phyloP scores from a whole-genome alignment of 2,797 vertebrate genomes.

The Propithecus perrieri region DNA sequence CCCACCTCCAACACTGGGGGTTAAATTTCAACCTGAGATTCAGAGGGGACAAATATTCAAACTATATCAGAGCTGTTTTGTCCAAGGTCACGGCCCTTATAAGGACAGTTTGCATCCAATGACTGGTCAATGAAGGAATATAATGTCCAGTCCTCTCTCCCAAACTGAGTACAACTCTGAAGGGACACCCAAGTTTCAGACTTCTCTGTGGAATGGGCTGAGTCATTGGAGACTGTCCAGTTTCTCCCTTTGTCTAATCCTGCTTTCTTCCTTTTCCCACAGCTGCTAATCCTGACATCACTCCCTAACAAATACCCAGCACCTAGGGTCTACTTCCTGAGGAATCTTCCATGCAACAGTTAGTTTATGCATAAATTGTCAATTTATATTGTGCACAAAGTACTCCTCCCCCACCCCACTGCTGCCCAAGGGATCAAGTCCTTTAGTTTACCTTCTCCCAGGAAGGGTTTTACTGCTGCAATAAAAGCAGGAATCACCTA shows the following conservation, averaged over 20 bases:
- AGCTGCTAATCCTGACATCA: not conserved
- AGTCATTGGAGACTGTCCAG: not conserved
- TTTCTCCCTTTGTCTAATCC: not conserved
- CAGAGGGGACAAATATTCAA: not conserved
- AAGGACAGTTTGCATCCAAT: not conserved
- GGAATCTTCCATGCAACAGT: not conserved
- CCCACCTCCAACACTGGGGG: not conserved
- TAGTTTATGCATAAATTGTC: not conserved
- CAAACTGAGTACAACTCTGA: not conserved
- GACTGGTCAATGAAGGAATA: not conserved
- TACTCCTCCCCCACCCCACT: not conserved
- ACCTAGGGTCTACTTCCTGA: not conserved
- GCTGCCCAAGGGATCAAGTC: not conserved
- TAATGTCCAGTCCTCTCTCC: not conserved
- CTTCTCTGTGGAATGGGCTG: not conserved
- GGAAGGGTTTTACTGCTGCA: not conserved
- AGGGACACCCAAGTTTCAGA: not conserved
- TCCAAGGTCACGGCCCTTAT: too few species aligned
- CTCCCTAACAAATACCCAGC: not conserved
- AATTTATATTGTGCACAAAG: not conserved
- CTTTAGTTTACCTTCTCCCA: not conserved
- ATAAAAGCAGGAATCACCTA: not conserved
- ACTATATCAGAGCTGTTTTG: not conserved
- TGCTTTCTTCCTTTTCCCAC: not conserved
- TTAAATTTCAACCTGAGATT: not conserved